Base-by-base conservation (phyloP, 2,888 invertebrate genomes). In the Cerastoderma edule region DNA sequence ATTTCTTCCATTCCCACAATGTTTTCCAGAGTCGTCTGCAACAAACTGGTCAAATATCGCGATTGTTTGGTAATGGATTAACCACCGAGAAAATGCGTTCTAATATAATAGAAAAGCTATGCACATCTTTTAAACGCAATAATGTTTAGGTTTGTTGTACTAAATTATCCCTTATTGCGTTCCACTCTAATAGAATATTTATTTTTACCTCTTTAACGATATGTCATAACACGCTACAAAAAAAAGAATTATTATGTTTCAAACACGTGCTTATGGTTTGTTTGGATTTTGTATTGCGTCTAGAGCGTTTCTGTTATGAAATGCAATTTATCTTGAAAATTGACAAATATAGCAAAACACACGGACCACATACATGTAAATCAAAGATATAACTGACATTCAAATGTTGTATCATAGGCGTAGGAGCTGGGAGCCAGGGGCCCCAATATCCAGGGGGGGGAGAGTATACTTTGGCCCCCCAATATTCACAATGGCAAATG, bases 141-240 rank as follows among this genome's bases (percentile, higher is more conserved):
- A 46, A 46, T n/a, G 46, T n/a, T n/a, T n/a, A 46, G 46, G 22
- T 19, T n/a, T n/a, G 2, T 6, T 6, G 4, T 22, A 46, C 46
- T n/a, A 13, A 46, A 46, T 6, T n/a, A n/a, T n/a, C 4, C 4
- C 16, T n/a, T 6, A 46, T 46, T n/a, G 22, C 5, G 22, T 6
- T 13, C 22, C 16, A 39, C 8, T 39, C 16, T 13, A 4, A 53
- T n/a, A n/a, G n/a, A n/a, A n/a, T n/a, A n/a, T n/a, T n/a, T n/a
- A n/a, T n/a, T n/a, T n/a, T 53, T 53, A 53, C 53, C 53, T 53
- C 53, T 53, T 53, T 53, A 6, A 13, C 27, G 5, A 27, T 19
- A 27, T 53, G 53, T 53, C 53, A 53, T 53, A 53, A 53, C 5
- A 53, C 53, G n/a, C 53, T 53, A 53, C 10, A 53, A 53, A 6